Evolutionary conservation across 2,888 invertebrate species (phyloP), one percentile per base, ranked within the genome.

Genomic region (Patella caerulea): DNA sequence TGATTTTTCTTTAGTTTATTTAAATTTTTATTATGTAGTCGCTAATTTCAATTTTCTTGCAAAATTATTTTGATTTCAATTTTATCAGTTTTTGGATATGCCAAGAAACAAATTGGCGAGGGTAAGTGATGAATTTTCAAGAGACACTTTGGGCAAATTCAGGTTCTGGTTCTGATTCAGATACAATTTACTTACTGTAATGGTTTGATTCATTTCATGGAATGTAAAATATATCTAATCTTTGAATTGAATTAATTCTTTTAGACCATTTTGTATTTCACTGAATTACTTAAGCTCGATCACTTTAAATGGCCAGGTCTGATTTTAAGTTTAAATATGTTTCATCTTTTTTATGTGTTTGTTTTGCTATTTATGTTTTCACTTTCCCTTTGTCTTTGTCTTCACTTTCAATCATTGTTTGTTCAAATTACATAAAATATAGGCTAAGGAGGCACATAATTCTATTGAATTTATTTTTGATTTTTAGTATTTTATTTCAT

Each of bases 31-130:
- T 45, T 45, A 45, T 45, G 45, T 45, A 45, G 45, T 45, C 7
- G 45, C 45, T 45, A 0, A 45, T 9, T 45, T 45, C 45, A 45
- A 45, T 45, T 45, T 34, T 45, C 45, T 45, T 45, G 45, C 45
- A 45, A 45, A 45, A 45, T 45, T 45, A 45, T 45, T 45, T 45
- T 11, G 19, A 24, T 24, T 75, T 75, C 70, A 70, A 78, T 75
- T 79, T 81, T 70, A 75, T 53, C 81, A 86, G 86, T 86, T 72
- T 83, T 86, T 83, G 85, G 86, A 73, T 34, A 83, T 74, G 86
- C 85, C 70, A 83, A 83, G 78, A 78, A 82, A 73, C 76, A 73
- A 77, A 81, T 78, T 29, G 69, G 77, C 55, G 65, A 72, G 65
- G 78, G 79, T 81, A 78, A 82, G 82, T 81, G 45, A 24, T 45